Conservation (phyloP, 2,113 vertebrate species). For the Grammomys surdaster region DNA sequence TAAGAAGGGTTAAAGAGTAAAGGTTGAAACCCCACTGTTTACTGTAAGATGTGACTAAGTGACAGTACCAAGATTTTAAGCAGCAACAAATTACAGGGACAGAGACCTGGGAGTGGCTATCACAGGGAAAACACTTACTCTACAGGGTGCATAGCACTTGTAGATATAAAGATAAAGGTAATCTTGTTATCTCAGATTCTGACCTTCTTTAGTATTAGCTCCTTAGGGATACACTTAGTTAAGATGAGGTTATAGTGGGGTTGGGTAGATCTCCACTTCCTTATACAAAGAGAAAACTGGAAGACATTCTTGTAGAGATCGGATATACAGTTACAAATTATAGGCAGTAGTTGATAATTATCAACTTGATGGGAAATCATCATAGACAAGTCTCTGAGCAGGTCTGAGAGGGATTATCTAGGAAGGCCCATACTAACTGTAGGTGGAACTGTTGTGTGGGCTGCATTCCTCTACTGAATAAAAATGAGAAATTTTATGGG, state of each 20-base stretch:
- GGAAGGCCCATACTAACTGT: not conserved
- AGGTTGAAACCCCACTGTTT: not conserved
- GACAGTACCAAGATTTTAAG: not conserved
- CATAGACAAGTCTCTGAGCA: not conserved
- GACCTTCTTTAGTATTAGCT: not conserved
- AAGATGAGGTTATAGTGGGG: not conserved
- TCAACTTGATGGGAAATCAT: not conserved
- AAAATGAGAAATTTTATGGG: not conserved
- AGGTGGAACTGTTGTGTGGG: not conserved
- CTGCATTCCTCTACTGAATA: not conserved
- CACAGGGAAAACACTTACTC: not conserved
- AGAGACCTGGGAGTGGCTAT: not conserved
- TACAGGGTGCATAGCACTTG: not conserved
- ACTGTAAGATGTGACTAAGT: not conserved
- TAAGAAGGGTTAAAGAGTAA: conserved; percentile 41
- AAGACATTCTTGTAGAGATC: not conserved
- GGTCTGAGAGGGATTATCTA: not conserved
- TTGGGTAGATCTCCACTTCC: not conserved
- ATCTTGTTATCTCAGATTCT: not conserved
- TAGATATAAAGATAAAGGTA: no score
- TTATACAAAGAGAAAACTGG: not conserved
- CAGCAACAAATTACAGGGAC: not conserved
- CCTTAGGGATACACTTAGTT: not conserved
- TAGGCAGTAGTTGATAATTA: no score
- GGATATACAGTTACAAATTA: no score